Conservation (phyloP, 1,140 invertebrate species). For the Trichonephila inaurata region DNA sequence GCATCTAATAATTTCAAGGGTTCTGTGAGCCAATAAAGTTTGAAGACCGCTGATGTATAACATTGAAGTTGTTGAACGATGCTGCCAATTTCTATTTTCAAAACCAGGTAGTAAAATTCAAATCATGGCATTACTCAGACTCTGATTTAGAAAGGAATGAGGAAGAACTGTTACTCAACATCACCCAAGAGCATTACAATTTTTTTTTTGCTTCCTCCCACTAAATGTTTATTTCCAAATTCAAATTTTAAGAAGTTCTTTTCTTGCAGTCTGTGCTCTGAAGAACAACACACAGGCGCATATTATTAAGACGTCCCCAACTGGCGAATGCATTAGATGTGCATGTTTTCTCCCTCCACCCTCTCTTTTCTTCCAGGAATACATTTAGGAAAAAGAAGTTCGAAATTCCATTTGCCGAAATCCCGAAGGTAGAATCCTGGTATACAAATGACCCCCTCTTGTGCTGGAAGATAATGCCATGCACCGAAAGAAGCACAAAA, state of each 20-base stretch:
- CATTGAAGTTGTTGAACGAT: no score
- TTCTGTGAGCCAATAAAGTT: no score
- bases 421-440: constrained; percentile 53
- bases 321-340: constrained; percentile 68
- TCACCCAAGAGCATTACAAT: not conserved
- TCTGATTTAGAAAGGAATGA: not conserved
- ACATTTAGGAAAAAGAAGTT: constrained; percentile 71
- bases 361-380: constrained; percentile 24
- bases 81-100: not conserved
- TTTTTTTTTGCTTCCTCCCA: constrained; percentile 22
- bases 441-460: constrained; percentile 72
- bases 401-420: constrained; percentile 71
- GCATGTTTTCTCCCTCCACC: constrained; percentile 8
- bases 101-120: not conserved
- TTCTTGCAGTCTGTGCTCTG: not conserved
- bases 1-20: no score
- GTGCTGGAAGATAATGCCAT: constrained; percentile 65
- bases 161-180: not conserved
- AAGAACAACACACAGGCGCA: constrained; percentile 23
- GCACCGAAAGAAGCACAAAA: constrained; percentile 48
- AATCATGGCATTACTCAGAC: not conserved
- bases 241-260: constrained; percentile 66
- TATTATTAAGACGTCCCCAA: constrained; percentile 73
- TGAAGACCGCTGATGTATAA: no score
- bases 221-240: constrained; percentile 65